phyloP scores from a whole-genome alignment of 2,888 invertebrate genomes.

The Heteropelma amictum region DNA sequence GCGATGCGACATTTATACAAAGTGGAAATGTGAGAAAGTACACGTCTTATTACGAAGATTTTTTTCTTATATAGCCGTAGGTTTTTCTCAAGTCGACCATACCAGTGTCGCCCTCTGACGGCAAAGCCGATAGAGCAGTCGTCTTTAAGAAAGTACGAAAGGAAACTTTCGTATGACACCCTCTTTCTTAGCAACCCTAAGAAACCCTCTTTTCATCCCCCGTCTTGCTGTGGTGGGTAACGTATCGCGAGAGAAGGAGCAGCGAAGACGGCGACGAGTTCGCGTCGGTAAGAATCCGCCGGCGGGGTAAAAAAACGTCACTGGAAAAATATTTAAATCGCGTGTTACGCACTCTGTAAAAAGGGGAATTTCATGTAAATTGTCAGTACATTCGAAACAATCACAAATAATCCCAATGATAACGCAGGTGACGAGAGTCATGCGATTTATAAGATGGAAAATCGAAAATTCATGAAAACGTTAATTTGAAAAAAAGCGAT shows the following conservation, averaged over 20 bases:
- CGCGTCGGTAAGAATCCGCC: slow-evolving; percentile 70
- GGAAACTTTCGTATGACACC: slow-evolving; percentile 69
- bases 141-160: slow-evolving; percentile 75
- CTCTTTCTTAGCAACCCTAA: slow-evolving; percentile 68
- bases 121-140: slow-evolving; percentile 67
- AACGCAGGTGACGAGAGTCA: too few relatives aligned
- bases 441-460: too few relatives aligned
- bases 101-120: slow-evolving; percentile 76
- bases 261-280: slow-evolving; percentile 55
- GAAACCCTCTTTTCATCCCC: slow-evolving; percentile 63
- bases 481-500: too few relatives aligned
- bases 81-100: slow-evolving; percentile 53
- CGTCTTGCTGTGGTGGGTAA: slow-evolving; percentile 69
- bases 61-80: slow-evolving; percentile 30
- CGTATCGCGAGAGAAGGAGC: slow-evolving; percentile 68
- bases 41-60: background rate
- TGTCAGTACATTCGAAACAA: too few relatives aligned
- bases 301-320: slow-evolving; percentile 38
- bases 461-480: too few relatives aligned
- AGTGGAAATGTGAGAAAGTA: background rate
- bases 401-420: too few relatives aligned
- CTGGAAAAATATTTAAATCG: background rate
- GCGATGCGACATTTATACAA: background rate
- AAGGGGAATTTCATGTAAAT: too few relatives aligned
- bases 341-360: too few relatives aligned